Evolutionary conservation across 2,113 vertebrate genomes (phyloP).

Genomic region (Callipepla squamata): DNA sequence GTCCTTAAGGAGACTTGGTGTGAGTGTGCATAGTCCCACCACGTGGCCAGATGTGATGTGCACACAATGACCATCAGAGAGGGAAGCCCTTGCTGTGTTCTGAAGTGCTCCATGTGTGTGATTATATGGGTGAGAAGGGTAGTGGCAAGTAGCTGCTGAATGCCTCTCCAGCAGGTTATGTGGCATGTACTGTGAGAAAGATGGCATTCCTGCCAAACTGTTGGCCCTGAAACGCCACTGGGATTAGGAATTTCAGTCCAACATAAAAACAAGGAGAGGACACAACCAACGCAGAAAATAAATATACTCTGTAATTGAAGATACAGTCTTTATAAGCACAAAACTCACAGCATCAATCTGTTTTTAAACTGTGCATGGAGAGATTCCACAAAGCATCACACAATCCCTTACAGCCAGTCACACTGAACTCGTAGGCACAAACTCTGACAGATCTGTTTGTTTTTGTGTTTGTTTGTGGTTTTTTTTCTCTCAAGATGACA

Average conservation of each 20-base stretch:
- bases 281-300: background rate
- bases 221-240: background rate
- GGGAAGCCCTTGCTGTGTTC: background rate
- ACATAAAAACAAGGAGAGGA: background rate
- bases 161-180: background rate
- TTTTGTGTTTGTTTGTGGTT: background rate
- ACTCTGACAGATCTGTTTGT: slow-evolving; percentile 5
- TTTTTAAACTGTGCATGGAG: background rate
- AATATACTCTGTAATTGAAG: background rate
- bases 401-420: background rate
- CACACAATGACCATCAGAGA: background rate
- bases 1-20: background rate
- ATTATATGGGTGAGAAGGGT: background rate
- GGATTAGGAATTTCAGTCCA: background rate
- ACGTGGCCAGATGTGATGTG: background rate
- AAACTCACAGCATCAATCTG: background rate
- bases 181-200: slow-evolving; percentile 29
- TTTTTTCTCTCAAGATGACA: background rate
- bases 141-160: background rate
- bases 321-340: background rate
- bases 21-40: fast-evolving
- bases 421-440: background rate
- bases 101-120: background rate
- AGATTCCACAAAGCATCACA: background rate
- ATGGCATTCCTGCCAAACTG: slow-evolving; percentile 27